These are phyloP conservation scores for Julus scanicus DNA, from an alignment of 2,888 invertebrate genomes.

Conservation along the genomic window DNA sequence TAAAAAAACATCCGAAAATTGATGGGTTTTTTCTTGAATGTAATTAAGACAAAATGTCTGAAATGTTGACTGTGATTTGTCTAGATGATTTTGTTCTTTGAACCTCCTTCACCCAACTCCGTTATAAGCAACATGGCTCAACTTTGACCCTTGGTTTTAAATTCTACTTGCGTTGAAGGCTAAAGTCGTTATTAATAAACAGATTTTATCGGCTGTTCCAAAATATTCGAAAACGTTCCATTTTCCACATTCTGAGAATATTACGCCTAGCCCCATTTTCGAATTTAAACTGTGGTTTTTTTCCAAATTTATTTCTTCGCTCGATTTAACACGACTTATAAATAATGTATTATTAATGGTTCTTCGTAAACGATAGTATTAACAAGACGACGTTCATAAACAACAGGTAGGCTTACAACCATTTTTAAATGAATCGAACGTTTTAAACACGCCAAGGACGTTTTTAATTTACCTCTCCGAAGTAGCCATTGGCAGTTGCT, in stretches of 20 bases:
- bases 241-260: neutral
- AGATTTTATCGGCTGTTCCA: neutral
- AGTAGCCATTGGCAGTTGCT: neutral
- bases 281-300: neutral
- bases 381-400: neutral
- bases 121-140: neutral
- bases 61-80: neutral
- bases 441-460: neutral
- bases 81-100: neutral
- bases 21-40: neutral
- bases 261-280: neutral
- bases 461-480: neutral
- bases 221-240: neutral
- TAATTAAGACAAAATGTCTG: neutral
- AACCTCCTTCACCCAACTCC: neutral
- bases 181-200: neutral
- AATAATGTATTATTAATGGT: conserved; percentile 22
- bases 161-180: neutral
- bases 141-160: neutral
- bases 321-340: neutral
- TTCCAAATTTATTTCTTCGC: neutral
- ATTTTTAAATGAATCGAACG: neutral
- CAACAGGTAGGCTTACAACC: neutral
- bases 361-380: conserved; percentile 2
- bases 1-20: too few relatives aligned